phyloP scores from a whole-genome alignment of 2,797 vertebrate species.

The Sebastes iracundus region DNA sequence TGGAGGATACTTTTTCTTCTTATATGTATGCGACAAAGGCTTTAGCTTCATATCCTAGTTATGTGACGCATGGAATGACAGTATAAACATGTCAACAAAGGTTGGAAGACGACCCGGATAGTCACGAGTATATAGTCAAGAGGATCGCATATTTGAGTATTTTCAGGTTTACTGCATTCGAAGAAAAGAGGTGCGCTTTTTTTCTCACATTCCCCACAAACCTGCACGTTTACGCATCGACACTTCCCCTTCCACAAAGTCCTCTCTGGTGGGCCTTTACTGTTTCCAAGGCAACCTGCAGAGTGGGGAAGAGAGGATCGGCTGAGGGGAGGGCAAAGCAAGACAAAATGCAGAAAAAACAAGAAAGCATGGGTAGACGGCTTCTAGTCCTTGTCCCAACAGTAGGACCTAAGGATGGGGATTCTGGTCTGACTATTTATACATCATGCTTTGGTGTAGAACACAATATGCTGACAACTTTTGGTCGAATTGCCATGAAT shows the following conservation, averaged over 20 bases:
- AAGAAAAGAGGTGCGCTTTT: constrained; percentile 12
- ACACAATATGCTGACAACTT: neutral
- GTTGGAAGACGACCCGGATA: neutral
- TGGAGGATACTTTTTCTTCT: neutral
- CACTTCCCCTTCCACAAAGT: constrained; percentile 45
- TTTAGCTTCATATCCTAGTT: neutral
- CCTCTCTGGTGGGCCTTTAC: constrained; percentile 72
- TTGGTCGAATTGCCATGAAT: neutral
- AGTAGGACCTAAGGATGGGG: neutral
- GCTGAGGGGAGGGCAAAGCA: constrained; percentile 44
- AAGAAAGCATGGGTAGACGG: neutral
- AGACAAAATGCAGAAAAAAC: constrained; percentile 41
- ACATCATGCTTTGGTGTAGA: neutral
- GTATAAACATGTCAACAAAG: neutral
- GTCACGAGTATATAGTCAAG: neutral
- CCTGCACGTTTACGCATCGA: constrained; percentile 50
- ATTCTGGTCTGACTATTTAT: neutral
- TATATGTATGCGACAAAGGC: neutral
- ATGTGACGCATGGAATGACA: neutral
- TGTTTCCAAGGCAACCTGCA: constrained; percentile 84
- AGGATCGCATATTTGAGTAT: neutral
- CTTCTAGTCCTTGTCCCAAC: neutral
- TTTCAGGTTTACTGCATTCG: neutral
- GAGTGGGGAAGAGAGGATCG: constrained; percentile 46
- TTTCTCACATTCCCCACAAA: constrained; percentile 35